Percentiles rank a stretch among this genome's conserved stretches.
These are phyloP conservation scores for Chitala chitala DNA, from an alignment of 2,113 vertebrate genomes.

Conservation along the genomic window DNA sequence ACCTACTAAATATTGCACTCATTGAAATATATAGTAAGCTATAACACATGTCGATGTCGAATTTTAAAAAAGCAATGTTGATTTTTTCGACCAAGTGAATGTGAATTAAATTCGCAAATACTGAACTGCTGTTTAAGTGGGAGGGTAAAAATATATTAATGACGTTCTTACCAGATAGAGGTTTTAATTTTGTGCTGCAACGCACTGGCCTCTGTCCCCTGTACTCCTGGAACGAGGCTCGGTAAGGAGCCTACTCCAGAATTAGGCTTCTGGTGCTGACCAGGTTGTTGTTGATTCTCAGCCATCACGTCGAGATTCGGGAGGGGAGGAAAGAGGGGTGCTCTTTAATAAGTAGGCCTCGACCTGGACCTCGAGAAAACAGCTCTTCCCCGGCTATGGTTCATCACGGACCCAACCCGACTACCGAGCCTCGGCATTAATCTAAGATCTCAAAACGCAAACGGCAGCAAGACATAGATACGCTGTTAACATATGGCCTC, in stretches of 20 bases:
- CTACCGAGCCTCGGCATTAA: conserved; percentile 27
- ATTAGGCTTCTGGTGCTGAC: conserved; percentile 55
- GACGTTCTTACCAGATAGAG: conserved; percentile 83
- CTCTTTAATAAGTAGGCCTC: conserved; percentile 60
- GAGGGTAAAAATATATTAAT: not conserved
- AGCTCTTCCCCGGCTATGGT: conserved; percentile 54
- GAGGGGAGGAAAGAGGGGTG: conserved; percentile 39
- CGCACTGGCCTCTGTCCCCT: conserved; percentile 76
- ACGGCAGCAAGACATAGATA: conserved; percentile 23
- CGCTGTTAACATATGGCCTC: not conserved
- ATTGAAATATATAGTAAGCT: not conserved
- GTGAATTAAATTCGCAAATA: not conserved
- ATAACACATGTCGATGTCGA: not conserved
- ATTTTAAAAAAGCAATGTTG: not conserved
- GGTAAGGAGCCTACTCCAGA: conserved; percentile 61
- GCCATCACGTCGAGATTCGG: conserved; percentile 67
- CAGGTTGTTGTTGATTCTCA: conserved; percentile 69
- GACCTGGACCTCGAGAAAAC: conserved; percentile 68
- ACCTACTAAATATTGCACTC: no score
- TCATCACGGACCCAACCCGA: conserved; percentile 57
- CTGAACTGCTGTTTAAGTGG: not conserved
- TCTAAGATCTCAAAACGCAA: conserved; percentile 19
- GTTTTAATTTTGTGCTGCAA: conserved; percentile 88
- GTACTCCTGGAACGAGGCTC: conserved; percentile 77
- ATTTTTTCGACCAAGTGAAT: not conserved